phyloP scores from a whole-genome alignment of 2,888 invertebrate genomes.

The Tachystola acroxantha region DNA sequence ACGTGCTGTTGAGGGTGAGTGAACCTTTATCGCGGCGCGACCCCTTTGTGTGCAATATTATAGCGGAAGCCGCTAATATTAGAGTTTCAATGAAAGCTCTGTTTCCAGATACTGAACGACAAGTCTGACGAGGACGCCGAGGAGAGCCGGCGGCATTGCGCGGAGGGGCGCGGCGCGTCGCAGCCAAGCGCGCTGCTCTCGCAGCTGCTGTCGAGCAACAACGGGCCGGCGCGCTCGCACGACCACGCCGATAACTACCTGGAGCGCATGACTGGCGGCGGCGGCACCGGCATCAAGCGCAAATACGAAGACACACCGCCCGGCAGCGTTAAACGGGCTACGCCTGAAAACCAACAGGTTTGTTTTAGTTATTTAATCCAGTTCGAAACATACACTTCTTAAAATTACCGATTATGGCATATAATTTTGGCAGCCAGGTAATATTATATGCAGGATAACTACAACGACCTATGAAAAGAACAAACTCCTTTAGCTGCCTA shows the following conservation, averaged over 20 bases:
- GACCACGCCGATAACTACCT: slow-evolving; percentile 52
- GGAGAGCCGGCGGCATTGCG: slow-evolving; percentile 71
- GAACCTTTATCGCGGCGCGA: background rate
- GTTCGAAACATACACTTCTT: too few relatives aligned
- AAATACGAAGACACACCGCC: slow-evolving; percentile 76
- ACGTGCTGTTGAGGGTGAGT: slow-evolving; percentile 77
- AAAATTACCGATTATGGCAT: too few relatives aligned
- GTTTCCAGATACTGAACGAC: slow-evolving; percentile 90
- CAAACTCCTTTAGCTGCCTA: too few relatives aligned
- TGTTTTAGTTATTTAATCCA: slow-evolving; percentile 5
- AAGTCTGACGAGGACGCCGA: slow-evolving; percentile 88
- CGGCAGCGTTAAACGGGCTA: slow-evolving; percentile 77
- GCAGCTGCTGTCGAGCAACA: slow-evolving; percentile 61
- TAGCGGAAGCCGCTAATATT: too few relatives aligned
- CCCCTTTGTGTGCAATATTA: too few relatives aligned
- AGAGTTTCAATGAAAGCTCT: too few relatives aligned
- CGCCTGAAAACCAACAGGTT: slow-evolving; percentile 74
- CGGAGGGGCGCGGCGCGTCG: slow-evolving; percentile 39
- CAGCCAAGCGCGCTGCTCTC: slow-evolving; percentile 77
- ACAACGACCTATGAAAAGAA: too few relatives aligned
- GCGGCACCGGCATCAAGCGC: slow-evolving; percentile 49
- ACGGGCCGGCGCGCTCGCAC: slow-evolving; percentile 49
- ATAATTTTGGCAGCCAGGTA: too few relatives aligned
- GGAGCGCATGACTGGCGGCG: slow-evolving; percentile 45
- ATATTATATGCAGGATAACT: too few relatives aligned